Evolutionary conservation across 2,888 invertebrate genomes (phyloP), one percentile per base, ranked within the genome.

Genomic region (Limnephilus marmoratus): DNA sequence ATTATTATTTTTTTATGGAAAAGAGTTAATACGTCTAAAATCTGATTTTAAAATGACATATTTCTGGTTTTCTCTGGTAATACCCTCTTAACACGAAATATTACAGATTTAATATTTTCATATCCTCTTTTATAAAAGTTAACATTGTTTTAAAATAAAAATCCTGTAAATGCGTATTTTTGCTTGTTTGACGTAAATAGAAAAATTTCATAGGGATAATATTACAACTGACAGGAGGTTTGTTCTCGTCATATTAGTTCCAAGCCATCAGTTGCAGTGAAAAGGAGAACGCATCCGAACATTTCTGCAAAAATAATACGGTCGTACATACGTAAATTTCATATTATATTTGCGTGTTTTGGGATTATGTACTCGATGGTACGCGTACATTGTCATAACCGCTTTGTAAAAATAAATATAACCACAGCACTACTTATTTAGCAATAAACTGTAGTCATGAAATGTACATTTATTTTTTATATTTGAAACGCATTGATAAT

Each of bases 171-270:
- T 4, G 11, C 1, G 9, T 68, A 24, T 68, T 68, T 68, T 68
- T 68, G 68, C 9, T n/a, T 68, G 68, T 83, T 34, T 83, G 83
- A 83, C 37, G 37, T 83, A 83, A 37, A 83, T 37, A 83, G 83
- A 83, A 83, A 83, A 9, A 83, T 83, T 83, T 24, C 37, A 83
- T 37, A 24, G 24, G 37, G 37, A 37, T 13, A 83, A 83, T 34
- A 83, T 83, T 68, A 68, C 9, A 83, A 92, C 96, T 96, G 96
- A 96, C 96, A 96, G 96, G 96, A 96, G 96, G 96, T 96, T 96
- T 96, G 96, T 96, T 96, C 96, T 96, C 83, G 37, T 95, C 95
- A 95, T 95, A 96, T 96, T 96, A 96, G 96, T 96, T 96, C 95
- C 96, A 95, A 95, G 94, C 96, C 96, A 96, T 96, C 96, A 96